Evolutionary conservation across 2,113 vertebrate genomes (phyloP).

Genomic region (Rhinoderma darwinii): DNA sequence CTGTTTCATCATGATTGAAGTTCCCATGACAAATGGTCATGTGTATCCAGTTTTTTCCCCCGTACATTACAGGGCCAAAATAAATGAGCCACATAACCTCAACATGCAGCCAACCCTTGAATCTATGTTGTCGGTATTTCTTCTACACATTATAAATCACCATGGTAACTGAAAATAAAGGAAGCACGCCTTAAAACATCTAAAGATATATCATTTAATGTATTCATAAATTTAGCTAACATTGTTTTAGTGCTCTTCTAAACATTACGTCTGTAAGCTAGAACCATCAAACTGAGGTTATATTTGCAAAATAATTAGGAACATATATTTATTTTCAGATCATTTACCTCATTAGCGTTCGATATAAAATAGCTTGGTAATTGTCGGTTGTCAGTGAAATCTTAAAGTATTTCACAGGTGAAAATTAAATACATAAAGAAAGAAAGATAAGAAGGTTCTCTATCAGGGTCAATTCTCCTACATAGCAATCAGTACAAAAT

Average conservation of each 20-base stretch:
- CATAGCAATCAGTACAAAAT: neutral
- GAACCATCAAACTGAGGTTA: neutral
- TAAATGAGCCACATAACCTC: neutral
- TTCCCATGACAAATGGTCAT: neutral
- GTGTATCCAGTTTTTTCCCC: neutral
- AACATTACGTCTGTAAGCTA: neutral
- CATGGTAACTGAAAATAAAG: slow-evolving; percentile 1
- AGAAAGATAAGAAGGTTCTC: neutral
- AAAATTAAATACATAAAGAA: neutral
- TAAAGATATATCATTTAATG: neutral
- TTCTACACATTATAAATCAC: neutral
- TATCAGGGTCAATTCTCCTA: neutral
- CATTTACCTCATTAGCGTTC: neutral
- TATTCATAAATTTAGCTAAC: slow-evolving; percentile 9
- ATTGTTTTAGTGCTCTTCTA: neutral
- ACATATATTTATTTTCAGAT: neutral
- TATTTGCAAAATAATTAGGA: neutral
- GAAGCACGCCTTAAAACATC: neutral
- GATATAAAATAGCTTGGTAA: neutral
- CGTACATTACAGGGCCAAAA: neutral
- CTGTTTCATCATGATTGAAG: neutral
- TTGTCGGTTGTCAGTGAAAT: neutral
- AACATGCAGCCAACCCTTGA: neutral
- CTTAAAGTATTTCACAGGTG: neutral
- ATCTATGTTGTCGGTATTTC: neutral